Base-by-base conservation (phyloP, 2,797 vertebrate species). In the Amblyopsis hoosieri region DNA sequence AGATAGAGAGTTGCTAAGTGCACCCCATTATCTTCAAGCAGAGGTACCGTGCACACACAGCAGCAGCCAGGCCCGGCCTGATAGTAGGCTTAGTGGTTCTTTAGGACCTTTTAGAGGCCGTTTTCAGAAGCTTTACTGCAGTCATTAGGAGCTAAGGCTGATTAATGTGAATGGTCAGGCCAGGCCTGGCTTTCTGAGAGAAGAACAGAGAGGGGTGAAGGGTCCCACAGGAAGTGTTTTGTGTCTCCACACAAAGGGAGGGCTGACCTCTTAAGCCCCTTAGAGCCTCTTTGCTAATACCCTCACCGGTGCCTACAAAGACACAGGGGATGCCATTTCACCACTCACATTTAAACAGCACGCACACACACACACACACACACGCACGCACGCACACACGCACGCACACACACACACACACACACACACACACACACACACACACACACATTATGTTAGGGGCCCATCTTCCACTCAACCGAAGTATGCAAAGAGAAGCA, bases 101-200 rank as follows among this genome's bases (percentile, higher is more conserved):
- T 91, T 86, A 88, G 89, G 86, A 76, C 86, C 91, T 92, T 90
- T 89, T 83, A 74, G 83, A 83, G 63, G 75, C 81, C 60, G 63
- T 83, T 90, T 91, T 85, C 84, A 89, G 89, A 87, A 92, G 89
- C 85, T 92, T 94, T 94, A 93, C 94, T 92, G 91, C 95, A 90
- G 93, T 95, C 93, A 96, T 96, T 97, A 96, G 90, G 90, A 88
- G 82, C 94, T 93, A 91, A 92, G 92, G 81, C 90, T 95, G 95
- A 97, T 96, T 95, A 96, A 96, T 95, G 96, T 95, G 94, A 96
- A 95, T 95, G 92, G 94, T 92, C 92, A 89, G 91, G 90, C 93
- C 92, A 93, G 91, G 80, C 87, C 87, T 91, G 82, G 92, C 90
- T 90, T 90, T 91, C 85, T 85, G 85, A 80, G 80, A 76, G 81